phyloP scores from a whole-genome alignment of 1,140 invertebrate species.

The Chironomus striatipennis region DNA sequence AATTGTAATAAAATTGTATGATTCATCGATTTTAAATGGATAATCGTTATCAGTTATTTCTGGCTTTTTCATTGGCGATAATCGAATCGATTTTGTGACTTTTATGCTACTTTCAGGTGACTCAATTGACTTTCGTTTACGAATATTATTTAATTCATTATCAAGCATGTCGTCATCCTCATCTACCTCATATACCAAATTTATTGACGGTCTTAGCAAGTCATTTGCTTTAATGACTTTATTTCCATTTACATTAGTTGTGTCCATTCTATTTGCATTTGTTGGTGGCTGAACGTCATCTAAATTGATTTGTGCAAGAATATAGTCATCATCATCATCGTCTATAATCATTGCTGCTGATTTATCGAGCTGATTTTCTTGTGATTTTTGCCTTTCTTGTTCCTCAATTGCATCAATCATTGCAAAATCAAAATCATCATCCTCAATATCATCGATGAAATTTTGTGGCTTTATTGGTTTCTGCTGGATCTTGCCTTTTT shows the following conservation, averaged over 20 bases:
- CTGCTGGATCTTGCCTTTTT: neutral
- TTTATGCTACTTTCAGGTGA: neutral
- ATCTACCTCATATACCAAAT: constrained; percentile 1
- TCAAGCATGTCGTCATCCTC: neutral
- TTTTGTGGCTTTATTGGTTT: too few relatives aligned
- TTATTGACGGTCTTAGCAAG: neutral
- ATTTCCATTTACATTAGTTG: neutral
- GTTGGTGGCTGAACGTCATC: constrained; percentile 21
- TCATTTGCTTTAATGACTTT: neutral
- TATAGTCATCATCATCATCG: constrained; percentile 28
- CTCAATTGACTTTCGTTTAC: neutral
- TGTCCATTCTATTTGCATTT: neutral
- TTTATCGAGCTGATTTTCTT: neutral
- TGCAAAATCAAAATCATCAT: constrained; percentile 36
- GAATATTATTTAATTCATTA: neutral
- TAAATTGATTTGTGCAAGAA: constrained; percentile 24
- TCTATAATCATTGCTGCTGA: constrained; percentile 25
- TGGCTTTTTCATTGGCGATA: neutral
- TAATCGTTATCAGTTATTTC: neutral
- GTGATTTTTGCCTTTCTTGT: constrained; percentile 28
- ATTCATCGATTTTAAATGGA: constrained; percentile 24
- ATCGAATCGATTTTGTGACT: too few relatives aligned
- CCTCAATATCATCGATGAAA: constrained; percentile 26
- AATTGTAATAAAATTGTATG: constrained; percentile 24
- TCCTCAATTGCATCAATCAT: constrained; percentile 30